These are phyloP conservation scores for Variabilichromis moorii DNA, from an alignment of 2,113 vertebrate species.

Conservation along the genomic window DNA sequence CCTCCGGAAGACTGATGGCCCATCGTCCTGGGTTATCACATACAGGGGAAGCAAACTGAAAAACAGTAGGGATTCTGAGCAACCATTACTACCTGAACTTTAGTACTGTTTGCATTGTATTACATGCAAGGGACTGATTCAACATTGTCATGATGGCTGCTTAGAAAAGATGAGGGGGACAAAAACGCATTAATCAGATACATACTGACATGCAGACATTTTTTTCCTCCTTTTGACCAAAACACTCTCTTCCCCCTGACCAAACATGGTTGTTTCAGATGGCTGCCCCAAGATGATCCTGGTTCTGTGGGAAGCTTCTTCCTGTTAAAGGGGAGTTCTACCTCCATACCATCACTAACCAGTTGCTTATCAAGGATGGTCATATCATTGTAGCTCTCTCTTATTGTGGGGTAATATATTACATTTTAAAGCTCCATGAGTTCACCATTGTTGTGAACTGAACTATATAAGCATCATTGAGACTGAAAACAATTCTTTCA, in stretches of 20 bases:
- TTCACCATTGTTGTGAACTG: neutral
- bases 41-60: slow-evolving; percentile 5
- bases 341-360: neutral
- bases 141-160: neutral
- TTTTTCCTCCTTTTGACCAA: neutral
- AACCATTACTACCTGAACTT: slow-evolving; percentile 38
- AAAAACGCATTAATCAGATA: neutral
- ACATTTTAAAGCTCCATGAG: neutral
- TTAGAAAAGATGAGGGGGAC: neutral
- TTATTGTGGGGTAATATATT: neutral
- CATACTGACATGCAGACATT: neutral
- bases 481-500: neutral
- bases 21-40: slow-evolving; percentile 26
- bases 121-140: neutral
- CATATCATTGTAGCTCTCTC: neutral
- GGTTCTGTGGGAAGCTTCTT: neutral
- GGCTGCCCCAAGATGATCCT: neutral
- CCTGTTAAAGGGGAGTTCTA: neutral
- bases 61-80: slow-evolving; percentile 23
- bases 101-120: slow-evolving; percentile 29
- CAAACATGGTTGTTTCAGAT: neutral
- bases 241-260: neutral
- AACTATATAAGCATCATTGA: neutral
- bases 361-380: neutral
- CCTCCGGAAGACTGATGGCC: neutral